Evolutionary conservation across 2,113 vertebrate species (phyloP), one percentile per base, ranked within the genome.

Genomic region (Paradoxurus hermaphroditus): DNA sequence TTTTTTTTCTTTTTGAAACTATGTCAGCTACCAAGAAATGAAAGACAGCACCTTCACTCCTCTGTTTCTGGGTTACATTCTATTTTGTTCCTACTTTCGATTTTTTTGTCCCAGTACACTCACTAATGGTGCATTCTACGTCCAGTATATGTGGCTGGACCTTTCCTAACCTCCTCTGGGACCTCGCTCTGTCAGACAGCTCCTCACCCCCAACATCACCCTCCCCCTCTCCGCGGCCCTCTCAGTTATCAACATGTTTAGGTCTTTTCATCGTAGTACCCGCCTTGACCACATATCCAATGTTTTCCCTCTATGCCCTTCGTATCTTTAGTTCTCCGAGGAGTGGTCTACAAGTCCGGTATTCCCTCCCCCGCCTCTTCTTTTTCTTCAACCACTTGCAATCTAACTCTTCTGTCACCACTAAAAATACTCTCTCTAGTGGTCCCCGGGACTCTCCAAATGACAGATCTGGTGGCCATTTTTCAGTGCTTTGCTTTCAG

Each of bases 111-210:
- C 27, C 14, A 56, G 4, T 4, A 49, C 18, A 19, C 18, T 15
- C 13, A 9, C 9, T 34, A 36, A 29, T 4, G 34, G 29, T 11
- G 67, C 34, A 49, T 0, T 4, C 2, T 44, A 14, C 0, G 0
- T 13, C 39, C 8, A 31, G 65, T 13, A 2, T 4, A 7, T 1
- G 5, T 13, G 46, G 41, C 21, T 2, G 12, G 51, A 62, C 21
- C 27, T n/a, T 29, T 36, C 77, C 36, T 3, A 21, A 9, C 5
- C 12, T 86, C n/a, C 19, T 87, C 14, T 5, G 77, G 67, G 15
- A 62, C 59, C 78, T 2, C 1, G 19, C 25, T 39, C 15, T 39
- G 12, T 12, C 62, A 14, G 14, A 25, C 39, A 51, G 67, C 62
- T 73, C 67, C 31, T 49, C 51, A 4, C 4, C 39, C 19, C 31